Evolutionary conservation across 2,113 vertebrate genomes (phyloP), one percentile per base, ranked within the genome.

Genomic region (Siniperca chuatsi): DNA sequence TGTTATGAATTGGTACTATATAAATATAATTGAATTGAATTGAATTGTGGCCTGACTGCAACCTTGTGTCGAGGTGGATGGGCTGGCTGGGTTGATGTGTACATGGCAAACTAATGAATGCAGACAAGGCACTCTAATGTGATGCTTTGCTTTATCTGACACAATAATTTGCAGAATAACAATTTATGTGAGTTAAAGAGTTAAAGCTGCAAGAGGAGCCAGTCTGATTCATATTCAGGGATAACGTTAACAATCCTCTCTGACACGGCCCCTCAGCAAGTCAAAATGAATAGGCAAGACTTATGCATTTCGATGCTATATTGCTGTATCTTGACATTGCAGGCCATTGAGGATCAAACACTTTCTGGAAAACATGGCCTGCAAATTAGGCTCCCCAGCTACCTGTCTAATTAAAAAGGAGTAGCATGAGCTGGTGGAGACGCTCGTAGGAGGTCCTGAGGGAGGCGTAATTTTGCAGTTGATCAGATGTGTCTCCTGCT

Each of bases 331-430:
- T 35, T 13, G 79, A 79, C 79, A 75, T 73, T 44, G 84, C 35
- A 50, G 55, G 58, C 64, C 76, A 54, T 8, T 23, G 25, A 79
- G 57, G 74, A 85, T 87, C 75, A 84, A 80, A 75, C 46, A 18
- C n/a, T 65, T 68, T 75, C 68, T 57, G 64, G 13, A 46, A 42
- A 82, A 33, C 44, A 4, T 8, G 46, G 57, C 72, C 79, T 57
- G 77, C 66, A 91, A 84, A 86, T 62, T 52, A 84, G 81, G 46
- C 58, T 77, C 75, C 23, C 2, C 2, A 3, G 61, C 70, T 85
- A 79, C 89, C 77, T 68, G 66, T 71, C 84, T 85, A 85, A 87
- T 90, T 75, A 89, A 87, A 65, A 44, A 61, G 64, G 46, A 80
- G 33, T 5, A 5, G 67, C 6, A 35, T 2, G 64, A 67, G 81